phyloP scores from a whole-genome alignment of 2,797 vertebrate species.

The Diceros bicornis region DNA sequence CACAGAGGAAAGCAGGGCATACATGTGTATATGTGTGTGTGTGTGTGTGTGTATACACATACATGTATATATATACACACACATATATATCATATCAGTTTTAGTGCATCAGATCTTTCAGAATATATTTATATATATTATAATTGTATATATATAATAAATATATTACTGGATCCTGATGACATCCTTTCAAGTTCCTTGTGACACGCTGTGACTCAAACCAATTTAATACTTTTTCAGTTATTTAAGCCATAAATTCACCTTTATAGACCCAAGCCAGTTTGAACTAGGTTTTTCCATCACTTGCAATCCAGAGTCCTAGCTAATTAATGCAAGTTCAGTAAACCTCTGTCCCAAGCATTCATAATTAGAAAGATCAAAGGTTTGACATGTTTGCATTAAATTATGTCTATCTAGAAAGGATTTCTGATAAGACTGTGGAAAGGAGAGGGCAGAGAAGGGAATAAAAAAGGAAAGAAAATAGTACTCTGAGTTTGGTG shows the following conservation, averaged over 20 bases:
- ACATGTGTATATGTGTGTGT: background rate
- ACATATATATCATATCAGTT: background rate
- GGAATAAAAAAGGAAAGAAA: background rate
- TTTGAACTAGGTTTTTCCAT: background rate
- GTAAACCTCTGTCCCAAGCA: background rate
- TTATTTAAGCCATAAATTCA: background rate
- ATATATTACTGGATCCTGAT: background rate
- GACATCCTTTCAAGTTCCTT: background rate
- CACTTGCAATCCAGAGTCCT: background rate
- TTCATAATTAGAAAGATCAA: background rate
- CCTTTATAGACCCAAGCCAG: background rate
- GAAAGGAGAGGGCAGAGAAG: background rate
- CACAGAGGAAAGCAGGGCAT: background rate
- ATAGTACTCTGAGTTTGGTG: background rate
- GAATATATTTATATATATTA: background rate
- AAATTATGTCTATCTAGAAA: background rate
- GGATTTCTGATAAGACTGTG: background rate
- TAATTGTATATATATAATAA: background rate
- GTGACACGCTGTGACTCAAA: background rate
- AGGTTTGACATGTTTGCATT: background rate
- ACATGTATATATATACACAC: background rate
- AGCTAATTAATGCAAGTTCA: background rate
- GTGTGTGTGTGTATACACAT: background rate
- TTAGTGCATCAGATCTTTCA: background rate
- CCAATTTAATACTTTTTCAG: background rate